Evolutionary conservation across 2,113 vertebrate species (phyloP).

Genomic region (Caretta caretta): DNA sequence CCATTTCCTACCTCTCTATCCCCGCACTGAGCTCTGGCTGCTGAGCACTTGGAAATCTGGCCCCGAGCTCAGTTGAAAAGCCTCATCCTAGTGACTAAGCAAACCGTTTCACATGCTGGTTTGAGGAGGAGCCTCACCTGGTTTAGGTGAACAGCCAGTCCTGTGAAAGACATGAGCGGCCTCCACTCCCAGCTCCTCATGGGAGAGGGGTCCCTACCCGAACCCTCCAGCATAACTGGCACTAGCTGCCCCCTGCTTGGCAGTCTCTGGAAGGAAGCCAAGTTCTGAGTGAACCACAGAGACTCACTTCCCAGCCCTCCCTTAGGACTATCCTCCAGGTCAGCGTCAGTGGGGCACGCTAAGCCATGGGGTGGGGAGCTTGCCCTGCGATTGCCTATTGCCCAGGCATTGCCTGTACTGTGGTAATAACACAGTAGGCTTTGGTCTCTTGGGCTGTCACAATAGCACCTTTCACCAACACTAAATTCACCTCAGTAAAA

Average conservation of each 20-base stretch:
- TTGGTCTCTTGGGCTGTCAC: not conserved
- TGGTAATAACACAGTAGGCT: not conserved
- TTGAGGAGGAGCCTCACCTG: not conserved
- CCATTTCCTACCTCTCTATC: not conserved
- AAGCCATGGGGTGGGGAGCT: not conserved
- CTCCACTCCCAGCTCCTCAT: not conserved
- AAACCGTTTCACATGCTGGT: not conserved
- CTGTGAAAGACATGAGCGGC: not conserved
- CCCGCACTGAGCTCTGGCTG: not conserved
- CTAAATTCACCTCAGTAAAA: not conserved
- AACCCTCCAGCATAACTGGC: not conserved
- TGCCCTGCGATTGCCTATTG: accelerated
- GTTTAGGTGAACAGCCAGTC: not conserved
- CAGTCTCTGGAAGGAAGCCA: not conserved
- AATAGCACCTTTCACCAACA: not conserved
- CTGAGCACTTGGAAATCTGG: not conserved
- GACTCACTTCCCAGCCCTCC: not conserved
- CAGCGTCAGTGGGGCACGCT: not conserved
- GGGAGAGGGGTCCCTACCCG: not conserved
- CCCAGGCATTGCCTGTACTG: accelerated
- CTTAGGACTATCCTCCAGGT: not conserved
- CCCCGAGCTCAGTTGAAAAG: not conserved
- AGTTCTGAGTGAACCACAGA: not conserved
- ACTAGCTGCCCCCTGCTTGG: not conserved
- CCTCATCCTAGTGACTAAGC: accelerated